Evolutionary conservation across 1,140 invertebrate species (phyloP).

Genomic region (Drosophila rufa): DNA sequence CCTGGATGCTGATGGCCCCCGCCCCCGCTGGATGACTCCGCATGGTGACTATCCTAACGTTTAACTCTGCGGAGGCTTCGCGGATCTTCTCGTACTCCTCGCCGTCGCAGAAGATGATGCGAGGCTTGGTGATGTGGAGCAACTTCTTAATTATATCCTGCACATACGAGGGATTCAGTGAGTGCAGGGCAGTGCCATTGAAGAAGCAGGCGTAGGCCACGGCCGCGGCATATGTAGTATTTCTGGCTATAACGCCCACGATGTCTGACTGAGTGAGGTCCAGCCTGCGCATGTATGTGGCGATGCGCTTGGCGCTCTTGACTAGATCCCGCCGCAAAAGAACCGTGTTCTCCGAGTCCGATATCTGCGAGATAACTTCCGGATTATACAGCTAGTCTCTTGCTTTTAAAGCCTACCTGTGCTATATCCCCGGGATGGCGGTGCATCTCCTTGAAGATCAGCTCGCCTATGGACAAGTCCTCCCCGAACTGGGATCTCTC

Average conservation of each 20-base stretch:
- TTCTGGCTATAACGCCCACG: conserved; percentile 36
- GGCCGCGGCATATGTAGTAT: too few species aligned
- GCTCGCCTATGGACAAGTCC: too few species aligned
- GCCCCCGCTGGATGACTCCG: conserved; percentile 13
- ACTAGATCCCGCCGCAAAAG: not conserved
- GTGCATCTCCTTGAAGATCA: too few species aligned
- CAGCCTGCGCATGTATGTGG: conserved; percentile 1
- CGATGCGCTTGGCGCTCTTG: conserved; percentile 13
- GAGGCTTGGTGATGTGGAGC: conserved; percentile 31
- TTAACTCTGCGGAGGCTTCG: not conserved
- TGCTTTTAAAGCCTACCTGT: too few species aligned
- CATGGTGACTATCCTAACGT: conserved; percentile 17
- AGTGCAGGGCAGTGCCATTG: too few species aligned
- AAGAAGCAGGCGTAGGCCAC: too few species aligned
- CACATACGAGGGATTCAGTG: too few species aligned
- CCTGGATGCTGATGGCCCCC: conserved; percentile 2
- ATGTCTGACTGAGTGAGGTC: conserved; percentile 17
- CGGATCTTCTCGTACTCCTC: conserved; percentile 28
- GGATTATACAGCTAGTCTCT: too few species aligned
- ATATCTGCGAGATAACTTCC: conserved; percentile 18
- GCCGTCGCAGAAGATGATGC: conserved; percentile 47
- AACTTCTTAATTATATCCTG: too few species aligned
- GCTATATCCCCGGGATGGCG: too few species aligned
- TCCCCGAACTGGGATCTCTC: too few species aligned
- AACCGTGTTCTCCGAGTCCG: conserved; percentile 16